A percentile compares a stretch with the other conserved stretches of the same genome.
Conservation (phyloP, 2,888 invertebrate species). For the Drosophila colorata region DNA sequence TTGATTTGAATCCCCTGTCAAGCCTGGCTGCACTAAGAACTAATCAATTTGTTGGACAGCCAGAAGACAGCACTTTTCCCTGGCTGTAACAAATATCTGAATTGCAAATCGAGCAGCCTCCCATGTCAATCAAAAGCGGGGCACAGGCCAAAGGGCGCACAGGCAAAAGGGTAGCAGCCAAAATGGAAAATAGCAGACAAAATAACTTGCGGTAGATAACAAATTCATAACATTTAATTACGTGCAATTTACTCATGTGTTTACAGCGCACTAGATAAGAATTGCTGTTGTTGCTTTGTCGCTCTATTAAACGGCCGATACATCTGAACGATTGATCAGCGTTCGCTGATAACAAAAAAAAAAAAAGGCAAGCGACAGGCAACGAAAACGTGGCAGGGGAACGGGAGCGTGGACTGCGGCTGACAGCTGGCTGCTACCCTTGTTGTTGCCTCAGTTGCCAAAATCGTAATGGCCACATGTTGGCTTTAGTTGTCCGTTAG, state of each 20-base stretch:
- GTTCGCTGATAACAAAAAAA: slow-evolving; percentile 41
- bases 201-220: slow-evolving; percentile 58
- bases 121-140: slow-evolving; percentile 11
- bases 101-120: slow-evolving; percentile 44
- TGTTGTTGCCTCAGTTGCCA: slow-evolving; percentile 49
- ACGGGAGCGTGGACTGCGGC: neutral
- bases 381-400: too few species aligned
- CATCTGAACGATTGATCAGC: slow-evolving; percentile 54
- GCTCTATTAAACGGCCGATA: slow-evolving; percentile 39
- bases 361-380: neutral
- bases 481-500: slow-evolving; percentile 15
- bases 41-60: slow-evolving; percentile 50
- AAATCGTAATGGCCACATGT: slow-evolving; percentile 42
- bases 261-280: slow-evolving; percentile 61
- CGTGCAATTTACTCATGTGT: slow-evolving; percentile 70
- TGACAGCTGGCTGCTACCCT: slow-evolving; percentile 13
- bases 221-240: slow-evolving; percentile 79
- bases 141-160: too few species aligned
- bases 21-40: slow-evolving; percentile 45
- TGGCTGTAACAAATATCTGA: slow-evolving; percentile 12
- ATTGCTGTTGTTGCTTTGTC: slow-evolving; percentile 24
- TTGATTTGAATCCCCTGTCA: slow-evolving; percentile 57
- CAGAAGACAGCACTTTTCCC: slow-evolving; percentile 1
- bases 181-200: slow-evolving; percentile 36
- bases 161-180: neutral